Conservation (phyloP, 2,888 invertebrate genomes). For the Drosophila testacea region DNA sequence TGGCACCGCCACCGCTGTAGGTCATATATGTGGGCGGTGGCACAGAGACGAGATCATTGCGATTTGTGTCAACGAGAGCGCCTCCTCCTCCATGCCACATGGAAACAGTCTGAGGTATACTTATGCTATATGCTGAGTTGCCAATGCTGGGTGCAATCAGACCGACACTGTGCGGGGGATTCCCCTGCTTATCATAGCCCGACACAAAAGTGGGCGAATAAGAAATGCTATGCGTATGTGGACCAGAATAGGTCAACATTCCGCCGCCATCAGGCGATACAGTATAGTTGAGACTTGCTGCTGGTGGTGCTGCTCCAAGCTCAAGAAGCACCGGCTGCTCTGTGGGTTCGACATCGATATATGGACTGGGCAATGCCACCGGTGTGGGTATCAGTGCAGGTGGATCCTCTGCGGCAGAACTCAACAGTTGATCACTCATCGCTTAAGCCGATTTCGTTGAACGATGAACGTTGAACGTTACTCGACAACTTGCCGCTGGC, state of each 20-base stretch:
- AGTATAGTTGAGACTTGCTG: conserved; percentile 52
- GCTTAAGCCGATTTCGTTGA: conserved; percentile 59
- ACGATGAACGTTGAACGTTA: conserved; percentile 52
- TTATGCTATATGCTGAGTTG: conserved; percentile 50
- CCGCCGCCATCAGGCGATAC: conserved; percentile 55
- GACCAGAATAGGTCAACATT: conserved; percentile 42
- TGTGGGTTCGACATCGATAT: conserved; percentile 64
- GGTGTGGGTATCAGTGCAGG: conserved; percentile 63
- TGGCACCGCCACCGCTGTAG: conserved; percentile 57
- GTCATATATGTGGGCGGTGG: conserved; percentile 79
- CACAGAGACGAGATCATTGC: conserved; percentile 67
- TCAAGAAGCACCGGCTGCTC: conserved; percentile 80
- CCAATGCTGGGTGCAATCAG: conserved; percentile 30
- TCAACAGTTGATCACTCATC: conserved; percentile 78
- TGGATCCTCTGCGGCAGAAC: conserved; percentile 59
- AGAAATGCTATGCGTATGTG: conserved; percentile 36
- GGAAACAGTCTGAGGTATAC: conserved; percentile 82
- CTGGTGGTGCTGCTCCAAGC: conserved; percentile 62
- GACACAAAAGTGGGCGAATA: conserved; percentile 60
- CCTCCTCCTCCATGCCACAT: conserved; percentile 70
- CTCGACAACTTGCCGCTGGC: conserved; percentile 28
- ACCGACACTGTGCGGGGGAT: conserved; percentile 23
- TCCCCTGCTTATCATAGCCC: conserved; percentile 58
- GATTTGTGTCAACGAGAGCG: conserved; percentile 43
- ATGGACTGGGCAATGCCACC: conserved; percentile 49